phyloP scores from a whole-genome alignment of 2,888 invertebrate species.

The Alsophila aescularia region DNA sequence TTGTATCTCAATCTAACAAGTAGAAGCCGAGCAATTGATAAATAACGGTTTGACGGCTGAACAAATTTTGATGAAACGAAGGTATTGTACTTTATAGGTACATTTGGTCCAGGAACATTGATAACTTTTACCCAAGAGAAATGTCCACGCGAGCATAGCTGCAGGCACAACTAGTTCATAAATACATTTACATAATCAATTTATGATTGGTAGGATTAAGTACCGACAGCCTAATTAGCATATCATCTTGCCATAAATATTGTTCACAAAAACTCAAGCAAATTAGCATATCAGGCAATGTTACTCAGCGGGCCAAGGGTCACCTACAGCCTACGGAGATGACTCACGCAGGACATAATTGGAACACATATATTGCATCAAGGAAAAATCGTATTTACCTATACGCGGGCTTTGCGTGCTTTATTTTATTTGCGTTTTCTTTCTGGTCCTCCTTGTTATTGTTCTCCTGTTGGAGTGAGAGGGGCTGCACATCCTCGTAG shows the following conservation, averaged over 20 bases:
- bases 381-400: slow-evolving; percentile 70
- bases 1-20: too few species aligned
- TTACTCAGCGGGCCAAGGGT: slow-evolving; percentile 41
- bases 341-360: slow-evolving; percentile 32
- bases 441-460: slow-evolving; percentile 79
- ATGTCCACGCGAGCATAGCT: too few species aligned
- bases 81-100: too few species aligned
- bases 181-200: too few species aligned
- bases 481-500: slow-evolving; percentile 78
- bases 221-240: background rate
- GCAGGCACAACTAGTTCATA: too few species aligned
- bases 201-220: background rate
- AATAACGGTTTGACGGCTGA: too few species aligned
- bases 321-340: slow-evolving; percentile 43
- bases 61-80: too few species aligned
- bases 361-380: slow-evolving; percentile 33
- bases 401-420: slow-evolving; percentile 85
- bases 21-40: too few species aligned
- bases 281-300: slow-evolving; percentile 34
- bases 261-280: slow-evolving; percentile 24
- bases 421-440: slow-evolving; percentile 76
- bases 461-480: slow-evolving; percentile 72
- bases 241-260: slow-evolving; percentile 8
- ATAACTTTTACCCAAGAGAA: too few species aligned
- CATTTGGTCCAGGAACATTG: too few species aligned